Evolutionary conservation across 2,797 vertebrate species (phyloP).

Genomic region (Halcyon leucocephala): DNA sequence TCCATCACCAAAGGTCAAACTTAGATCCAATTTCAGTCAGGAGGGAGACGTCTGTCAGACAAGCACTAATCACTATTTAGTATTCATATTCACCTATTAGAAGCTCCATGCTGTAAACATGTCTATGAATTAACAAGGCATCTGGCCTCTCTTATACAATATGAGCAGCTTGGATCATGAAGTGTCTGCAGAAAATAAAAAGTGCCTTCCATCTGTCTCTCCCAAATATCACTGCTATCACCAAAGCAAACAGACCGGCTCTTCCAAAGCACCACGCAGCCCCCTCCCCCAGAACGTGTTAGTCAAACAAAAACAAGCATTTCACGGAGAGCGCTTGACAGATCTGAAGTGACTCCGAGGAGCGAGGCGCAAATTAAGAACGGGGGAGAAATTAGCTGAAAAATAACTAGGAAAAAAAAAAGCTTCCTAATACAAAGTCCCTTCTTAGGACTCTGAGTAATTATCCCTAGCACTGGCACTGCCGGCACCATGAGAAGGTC

Average conservation of each 20-base stretch:
- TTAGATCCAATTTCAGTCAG: constrained; percentile 75
- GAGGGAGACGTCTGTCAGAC: constrained; percentile 76
- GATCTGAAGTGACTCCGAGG: constrained; percentile 18
- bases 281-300: constrained; percentile 67
- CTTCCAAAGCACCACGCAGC: constrained; percentile 46
- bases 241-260: constrained; percentile 76
- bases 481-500: background rate
- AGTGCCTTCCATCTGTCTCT: constrained; percentile 79
- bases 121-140: constrained; percentile 80
- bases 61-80: constrained; percentile 79
- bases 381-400: background rate
- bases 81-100: constrained; percentile 79
- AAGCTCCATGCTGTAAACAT: constrained; percentile 76
- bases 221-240: constrained; percentile 74
- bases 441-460: background rate
- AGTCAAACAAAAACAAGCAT: constrained; percentile 72
- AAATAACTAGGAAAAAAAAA: background rate
- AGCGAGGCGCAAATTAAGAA: constrained; percentile 41
- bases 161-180: constrained; percentile 79
- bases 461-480: background rate
- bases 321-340: constrained; percentile 38
- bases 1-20: constrained; percentile 71
- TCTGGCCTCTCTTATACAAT: constrained; percentile 79
- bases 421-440: constrained; percentile 8
- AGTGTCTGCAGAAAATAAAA: constrained; percentile 79